Base-by-base conservation (phyloP, 2,113 vertebrate species). In the Catharus bicknelli region DNA sequence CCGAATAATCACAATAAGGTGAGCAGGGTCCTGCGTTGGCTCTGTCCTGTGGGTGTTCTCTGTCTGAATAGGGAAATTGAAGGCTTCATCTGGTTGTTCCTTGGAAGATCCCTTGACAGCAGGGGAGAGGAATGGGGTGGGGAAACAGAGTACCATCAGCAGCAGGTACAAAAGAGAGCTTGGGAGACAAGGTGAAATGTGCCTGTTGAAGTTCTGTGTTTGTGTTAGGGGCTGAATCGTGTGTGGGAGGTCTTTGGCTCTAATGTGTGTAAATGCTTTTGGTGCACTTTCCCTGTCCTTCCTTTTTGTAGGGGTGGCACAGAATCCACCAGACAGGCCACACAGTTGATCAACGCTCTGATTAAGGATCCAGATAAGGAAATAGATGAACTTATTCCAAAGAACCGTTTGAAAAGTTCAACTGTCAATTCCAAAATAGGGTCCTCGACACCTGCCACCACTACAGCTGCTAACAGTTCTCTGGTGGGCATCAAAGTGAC, bases 311-410 rank as follows among this genome's bases (percentile, higher is more conserved):
- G 99, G 96, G 99, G 99, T 90, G 99, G 99, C 93, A 99, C 99
- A 6, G 99, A 99, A 96, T 99, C 99, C 9, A 99, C 99, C 45
- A 97, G 99, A 84, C 99, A 99, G 94, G 99, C 99, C 66, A 99
- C 99, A 15, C 99, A 99, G 97, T 96, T 99, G 92, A 99, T 99
- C 93, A 99, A 99, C 53, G 99, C 99, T 83, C 98, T 99, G 88
- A 99, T 99, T 94, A 99, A 99, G 96, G 99, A 99, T 97, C 99
- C 99, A 19, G 99, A 99, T 96, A 99, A 99, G 95, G 99, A 99
- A 98, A 99, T 99, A 0, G 99, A 99, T 95, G 99, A 99, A 97
- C 98, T 99, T 75, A 99, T 99, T 95, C 99, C 99, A 95, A 98
- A 99, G 96, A 99, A 99, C 97, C 99, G 99, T 94, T 99, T 99